Evolutionary conservation across 2,113 vertebrate species (phyloP).

Genomic region (Salvelinus fontinalis): DNA sequence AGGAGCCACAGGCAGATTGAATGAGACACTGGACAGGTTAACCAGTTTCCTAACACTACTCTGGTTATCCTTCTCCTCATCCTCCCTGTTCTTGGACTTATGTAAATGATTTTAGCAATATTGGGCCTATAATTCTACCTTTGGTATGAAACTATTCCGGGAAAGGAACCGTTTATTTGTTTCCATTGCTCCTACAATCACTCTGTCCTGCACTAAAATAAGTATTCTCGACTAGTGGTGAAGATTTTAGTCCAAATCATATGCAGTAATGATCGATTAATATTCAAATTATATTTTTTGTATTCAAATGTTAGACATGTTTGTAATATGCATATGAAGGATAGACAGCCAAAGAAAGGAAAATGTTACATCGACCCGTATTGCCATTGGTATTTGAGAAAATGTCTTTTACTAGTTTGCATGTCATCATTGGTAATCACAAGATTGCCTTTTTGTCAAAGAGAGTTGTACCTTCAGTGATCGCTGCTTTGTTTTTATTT

Average conservation of each 20-base stretch:
- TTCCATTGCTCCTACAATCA: background rate
- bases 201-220: too few relatives aligned
- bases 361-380: too few relatives aligned
- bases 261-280: too few relatives aligned
- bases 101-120: background rate
- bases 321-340: too few relatives aligned
- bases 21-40: constrained; percentile 57
- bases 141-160: background rate
- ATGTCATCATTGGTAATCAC: background rate
- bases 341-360: too few relatives aligned
- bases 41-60: background rate
- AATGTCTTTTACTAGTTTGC: background rate
- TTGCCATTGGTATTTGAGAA: background rate
- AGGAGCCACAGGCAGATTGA: constrained; percentile 92
- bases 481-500: constrained; percentile 1
- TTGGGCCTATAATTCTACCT: background rate
- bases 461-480: background rate
- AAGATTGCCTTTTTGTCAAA: background rate
- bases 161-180: background rate
- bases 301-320: background rate
- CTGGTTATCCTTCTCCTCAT: background rate
- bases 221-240: too few relatives aligned
- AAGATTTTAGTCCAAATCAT: too few relatives aligned
- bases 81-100: background rate
- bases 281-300: background rate